Conservation (phyloP, 2,888 invertebrate genomes). For the Ephialtes manifestator region DNA sequence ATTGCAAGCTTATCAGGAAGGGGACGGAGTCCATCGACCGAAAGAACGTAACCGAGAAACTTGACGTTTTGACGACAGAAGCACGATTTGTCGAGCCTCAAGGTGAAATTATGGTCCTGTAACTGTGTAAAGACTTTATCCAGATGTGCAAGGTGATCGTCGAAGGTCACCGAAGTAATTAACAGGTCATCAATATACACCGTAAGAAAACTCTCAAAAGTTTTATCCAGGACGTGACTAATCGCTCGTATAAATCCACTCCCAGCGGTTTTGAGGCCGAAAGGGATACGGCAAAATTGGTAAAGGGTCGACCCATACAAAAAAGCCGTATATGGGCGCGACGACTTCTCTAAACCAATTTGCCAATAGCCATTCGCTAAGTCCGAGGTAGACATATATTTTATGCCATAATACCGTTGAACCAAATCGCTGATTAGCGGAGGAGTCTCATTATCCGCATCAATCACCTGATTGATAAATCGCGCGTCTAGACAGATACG, state of each 20-base stretch:
- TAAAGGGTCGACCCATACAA: no score
- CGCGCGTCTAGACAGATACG: constrained; percentile 70
- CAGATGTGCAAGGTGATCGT: constrained; percentile 72
- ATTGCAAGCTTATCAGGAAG: constrained; percentile 61
- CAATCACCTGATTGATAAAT: background rate
- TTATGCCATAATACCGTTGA: no score
- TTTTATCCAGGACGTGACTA: constrained; percentile 71
- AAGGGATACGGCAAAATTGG: no score
- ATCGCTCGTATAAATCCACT: constrained; percentile 21
- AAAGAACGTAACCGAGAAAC: constrained; percentile 53
- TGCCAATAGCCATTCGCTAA: no score
- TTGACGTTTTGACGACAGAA: constrained; percentile 60
- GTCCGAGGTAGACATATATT: no score
- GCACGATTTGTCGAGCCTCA: constrained; percentile 72
- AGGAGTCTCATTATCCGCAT: no score
- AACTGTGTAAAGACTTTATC: constrained; percentile 69
- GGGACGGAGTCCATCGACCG: constrained; percentile 36
- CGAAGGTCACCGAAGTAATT: constrained; percentile 72
- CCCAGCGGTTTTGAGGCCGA: no score
- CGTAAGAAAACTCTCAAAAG: constrained; percentile 70
- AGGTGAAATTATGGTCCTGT: constrained; percentile 69
- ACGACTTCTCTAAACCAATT: no score
- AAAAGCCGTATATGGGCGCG: no score
- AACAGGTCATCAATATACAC: constrained; percentile 79
- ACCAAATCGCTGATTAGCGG: no score